Base-by-base conservation (phyloP, 2,888 invertebrate genomes). In the Trypoxylon attenuatum region DNA sequence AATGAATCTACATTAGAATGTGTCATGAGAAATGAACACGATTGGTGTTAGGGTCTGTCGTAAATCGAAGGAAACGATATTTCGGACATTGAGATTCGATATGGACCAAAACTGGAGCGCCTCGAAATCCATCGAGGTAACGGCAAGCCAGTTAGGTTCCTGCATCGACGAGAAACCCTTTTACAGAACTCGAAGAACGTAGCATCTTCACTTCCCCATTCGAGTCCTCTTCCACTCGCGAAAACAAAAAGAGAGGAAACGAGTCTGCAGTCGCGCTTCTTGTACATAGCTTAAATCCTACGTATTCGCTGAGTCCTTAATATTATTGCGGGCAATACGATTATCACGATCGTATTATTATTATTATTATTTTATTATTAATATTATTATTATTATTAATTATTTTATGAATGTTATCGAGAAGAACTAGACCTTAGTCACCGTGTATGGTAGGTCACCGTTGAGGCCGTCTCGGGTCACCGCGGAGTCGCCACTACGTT, bases 261-360 rank as follows among this genome's bases (percentile, higher is more conserved):
- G 81, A 83, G 82, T 81, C 80, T 82, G 82, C 81, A 82, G 81
- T 85, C 82, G 83, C 80, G 82, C 84, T 84, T n/a, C n/a, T 87
- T 87, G 86, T 87, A 87, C 61, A 87, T 87, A 87, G 64, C 76
- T 76, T 64, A 59, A 53, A 49, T 62, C n/a, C n/a, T 61, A 50
- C 77, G 71, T 82, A 79, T 81, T 42, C n/a, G 59, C 55, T 56
- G 56, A 57, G 57, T 69, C 60, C 61, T 68, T 71, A 76, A 69
- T 74, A 76, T 76, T 75, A 72, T 71, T 72, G 61, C 66, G 55
- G 62, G 33, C 50, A 43, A 55, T 27, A 55, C 67, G 61, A 56
- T 22, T 58, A 67, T 75, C 74, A 69, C 71, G 62, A 56, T 15
- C 76, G 72, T 73, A 77, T 78, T 80, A 72, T 75, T 71, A 77